A percentile compares a stretch with the other conserved stretches of the same genome.
Evolutionary conservation across 2,888 invertebrate species (phyloP).

Genomic region (Coenonympha glycerion): DNA sequence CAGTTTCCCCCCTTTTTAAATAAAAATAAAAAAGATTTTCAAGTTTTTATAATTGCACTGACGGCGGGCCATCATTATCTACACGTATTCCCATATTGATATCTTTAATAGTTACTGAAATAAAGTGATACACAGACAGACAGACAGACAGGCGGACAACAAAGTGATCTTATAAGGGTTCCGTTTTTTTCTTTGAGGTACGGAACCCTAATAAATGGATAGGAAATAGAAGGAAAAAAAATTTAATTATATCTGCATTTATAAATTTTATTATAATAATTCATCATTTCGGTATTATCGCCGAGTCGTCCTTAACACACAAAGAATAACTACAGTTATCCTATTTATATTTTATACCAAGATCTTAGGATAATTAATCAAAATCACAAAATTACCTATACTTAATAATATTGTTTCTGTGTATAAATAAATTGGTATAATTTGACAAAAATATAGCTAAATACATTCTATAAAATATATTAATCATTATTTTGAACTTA

Average conservation of each 20-base stretch:
- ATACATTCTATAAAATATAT: conserved; percentile 13
- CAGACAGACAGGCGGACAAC: no score
- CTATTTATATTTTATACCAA: conserved; percentile 26
- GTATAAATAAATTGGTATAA: conserved; percentile 21
- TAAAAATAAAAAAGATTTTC: no score
- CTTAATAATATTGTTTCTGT: conserved; percentile 22
- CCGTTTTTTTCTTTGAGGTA: no score
- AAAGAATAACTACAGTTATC: conserved; percentile 24
- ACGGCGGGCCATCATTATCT: no score
- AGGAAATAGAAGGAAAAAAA: neutral
- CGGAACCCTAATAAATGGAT: no score
- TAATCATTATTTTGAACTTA: conserved; percentile 29
- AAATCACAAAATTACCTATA: conserved; percentile 33
- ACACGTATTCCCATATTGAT: no score
- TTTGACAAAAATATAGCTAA: conserved; percentile 29
- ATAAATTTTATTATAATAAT: conserved; percentile 28
- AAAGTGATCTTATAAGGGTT: no score
- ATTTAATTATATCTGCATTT: conserved; percentile 21
- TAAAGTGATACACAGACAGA: no score
- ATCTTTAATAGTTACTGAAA: no score
- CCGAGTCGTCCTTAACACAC: conserved; percentile 25
- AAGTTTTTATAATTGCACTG: no score
- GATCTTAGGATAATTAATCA: conserved; percentile 31
- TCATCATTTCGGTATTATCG: conserved; percentile 22
- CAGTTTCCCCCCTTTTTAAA: no score